phyloP scores from a whole-genome alignment of 2,113 vertebrate genomes.

The Dasyurus viverrinus region DNA sequence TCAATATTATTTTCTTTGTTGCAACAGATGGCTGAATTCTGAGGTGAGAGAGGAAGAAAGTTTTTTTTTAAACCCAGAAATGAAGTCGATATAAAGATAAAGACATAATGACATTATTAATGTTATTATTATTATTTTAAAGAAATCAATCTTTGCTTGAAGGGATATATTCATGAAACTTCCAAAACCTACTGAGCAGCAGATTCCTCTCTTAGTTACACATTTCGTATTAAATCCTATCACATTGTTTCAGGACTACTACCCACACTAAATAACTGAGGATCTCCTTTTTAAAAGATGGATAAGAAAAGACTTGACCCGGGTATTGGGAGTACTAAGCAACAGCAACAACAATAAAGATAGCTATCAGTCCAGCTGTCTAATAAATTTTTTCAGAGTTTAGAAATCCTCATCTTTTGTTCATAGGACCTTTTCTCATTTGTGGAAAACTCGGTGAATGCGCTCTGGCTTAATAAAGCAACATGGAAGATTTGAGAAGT shows the following conservation, averaged over 20 bases:
- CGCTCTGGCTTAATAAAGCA: not conserved
- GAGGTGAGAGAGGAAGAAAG: not conserved
- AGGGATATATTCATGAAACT: conserved; percentile 20
- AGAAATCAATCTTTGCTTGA: conserved; percentile 15
- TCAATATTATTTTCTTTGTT: not conserved
- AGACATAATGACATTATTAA: not conserved
- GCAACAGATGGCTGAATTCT: not conserved
- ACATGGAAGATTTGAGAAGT: not conserved
- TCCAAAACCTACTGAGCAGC: conserved; percentile 3
- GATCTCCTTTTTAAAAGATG: not conserved
- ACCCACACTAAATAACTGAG: not conserved
- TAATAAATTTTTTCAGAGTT: not conserved
- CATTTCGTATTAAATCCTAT: conserved; percentile 24
- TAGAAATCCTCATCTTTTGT: not conserved
- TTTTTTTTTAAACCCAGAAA: not conserved
- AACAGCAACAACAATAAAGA: not conserved
- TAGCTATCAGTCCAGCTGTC: not conserved
- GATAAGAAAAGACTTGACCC: not conserved
- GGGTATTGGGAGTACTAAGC: not conserved
- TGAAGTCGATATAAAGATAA: not conserved
- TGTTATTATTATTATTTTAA: not conserved
- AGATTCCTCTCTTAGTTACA: conserved; percentile 18
- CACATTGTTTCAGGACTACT: not conserved
- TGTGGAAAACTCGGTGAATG: not conserved
- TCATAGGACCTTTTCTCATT: not conserved